phyloP scores from a whole-genome alignment of 2,888 invertebrate species.

The Calliopum simillimum region DNA sequence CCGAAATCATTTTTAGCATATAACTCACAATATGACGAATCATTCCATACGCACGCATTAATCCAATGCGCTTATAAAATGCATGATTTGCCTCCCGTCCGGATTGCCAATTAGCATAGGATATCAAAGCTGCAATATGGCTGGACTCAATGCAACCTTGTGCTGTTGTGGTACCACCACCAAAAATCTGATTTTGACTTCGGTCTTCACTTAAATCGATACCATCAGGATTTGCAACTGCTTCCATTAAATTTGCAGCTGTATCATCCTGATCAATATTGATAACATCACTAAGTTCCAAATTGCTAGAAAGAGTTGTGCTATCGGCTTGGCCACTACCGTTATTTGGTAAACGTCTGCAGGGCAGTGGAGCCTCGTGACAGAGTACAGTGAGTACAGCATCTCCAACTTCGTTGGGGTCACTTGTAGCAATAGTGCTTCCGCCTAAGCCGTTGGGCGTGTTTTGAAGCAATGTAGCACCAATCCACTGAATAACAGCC shows the following conservation, averaged over 20 bases:
- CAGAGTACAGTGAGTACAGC: constrained; percentile 84
- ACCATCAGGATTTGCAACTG: neutral
- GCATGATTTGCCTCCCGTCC: constrained; percentile 72
- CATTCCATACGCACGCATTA: constrained; percentile 84
- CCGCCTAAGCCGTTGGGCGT: constrained; percentile 64
- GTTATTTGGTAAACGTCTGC: constrained; percentile 65
- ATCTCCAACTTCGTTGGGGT: constrained; percentile 77
- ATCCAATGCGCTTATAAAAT: constrained; percentile 74
- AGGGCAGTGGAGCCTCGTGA: constrained; percentile 85
- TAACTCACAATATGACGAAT: constrained; percentile 84
- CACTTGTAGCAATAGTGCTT: constrained; percentile 64
- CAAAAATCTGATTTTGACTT: constrained; percentile 55
- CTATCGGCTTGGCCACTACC: neutral
- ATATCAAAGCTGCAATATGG: constrained; percentile 82
- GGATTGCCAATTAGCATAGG: constrained; percentile 85
- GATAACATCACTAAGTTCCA: constrained; percentile 65
- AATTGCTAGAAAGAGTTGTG: constrained; percentile 49
- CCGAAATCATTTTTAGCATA: constrained; percentile 84
- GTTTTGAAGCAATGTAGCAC: constrained; percentile 76
- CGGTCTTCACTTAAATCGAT: constrained; percentile 5
- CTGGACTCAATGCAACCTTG: constrained; percentile 75
- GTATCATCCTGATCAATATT: constrained; percentile 67
- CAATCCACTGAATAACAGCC: constrained; percentile 74
- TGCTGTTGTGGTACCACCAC: constrained; percentile 61
- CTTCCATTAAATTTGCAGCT: constrained; percentile 42